These are phyloP conservation scores for Lophochroa leadbeateri DNA, from an alignment of 2,113 vertebrate genomes.

Conservation along the genomic window DNA sequence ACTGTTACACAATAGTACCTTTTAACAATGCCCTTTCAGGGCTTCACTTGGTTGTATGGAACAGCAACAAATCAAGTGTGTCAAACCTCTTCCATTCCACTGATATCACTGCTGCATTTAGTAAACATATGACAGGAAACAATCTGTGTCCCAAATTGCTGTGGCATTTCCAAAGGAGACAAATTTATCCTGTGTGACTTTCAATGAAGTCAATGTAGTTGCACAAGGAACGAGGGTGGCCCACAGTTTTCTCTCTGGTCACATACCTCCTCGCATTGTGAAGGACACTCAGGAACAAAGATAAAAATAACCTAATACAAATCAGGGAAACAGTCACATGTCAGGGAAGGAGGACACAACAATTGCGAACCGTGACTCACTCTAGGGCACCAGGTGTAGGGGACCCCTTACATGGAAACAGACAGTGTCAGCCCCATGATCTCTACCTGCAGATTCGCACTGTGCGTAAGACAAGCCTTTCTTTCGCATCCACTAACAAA, in stretches of 20 bases:
- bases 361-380: background rate
- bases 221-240: background rate
- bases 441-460: background rate
- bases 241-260: background rate
- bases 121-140: constrained; percentile 57
- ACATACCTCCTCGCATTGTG: background rate
- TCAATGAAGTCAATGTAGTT: background rate
- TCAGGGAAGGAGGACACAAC: background rate
- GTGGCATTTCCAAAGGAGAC: constrained; percentile 49
- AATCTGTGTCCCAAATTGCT: constrained; percentile 18
- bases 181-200: constrained; percentile 40
- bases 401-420: background rate
- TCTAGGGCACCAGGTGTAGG: background rate
- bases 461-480: background rate
- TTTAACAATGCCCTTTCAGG: background rate
- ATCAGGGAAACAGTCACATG: background rate
- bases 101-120: constrained; percentile 66
- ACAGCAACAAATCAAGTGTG: background rate
- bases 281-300: constrained; percentile 50
- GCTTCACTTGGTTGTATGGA: background rate
- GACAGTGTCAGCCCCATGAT: background rate
- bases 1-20: background rate
- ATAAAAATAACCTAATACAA: constrained; percentile 49
- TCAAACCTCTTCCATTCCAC: constrained; percentile 29
- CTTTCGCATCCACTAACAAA: background rate